Base-by-base conservation (phyloP, 2,113 vertebrate species). In the Anhinga rufa region DNA sequence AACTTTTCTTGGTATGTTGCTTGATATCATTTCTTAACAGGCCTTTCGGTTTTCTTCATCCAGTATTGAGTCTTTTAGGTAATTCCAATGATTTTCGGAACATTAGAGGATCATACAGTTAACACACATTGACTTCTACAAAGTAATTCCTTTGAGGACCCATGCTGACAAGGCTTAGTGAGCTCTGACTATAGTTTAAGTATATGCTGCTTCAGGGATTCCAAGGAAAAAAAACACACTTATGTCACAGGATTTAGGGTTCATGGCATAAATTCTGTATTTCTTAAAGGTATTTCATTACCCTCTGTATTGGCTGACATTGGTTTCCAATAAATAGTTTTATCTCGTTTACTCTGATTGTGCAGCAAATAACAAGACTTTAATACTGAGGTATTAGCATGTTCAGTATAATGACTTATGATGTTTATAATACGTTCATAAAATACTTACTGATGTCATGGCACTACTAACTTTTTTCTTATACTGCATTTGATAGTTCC, bases 311-410 rank as follows among this genome's bases (percentile, higher is more conserved):
- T 95, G 86, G 54, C 66, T 94, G 61, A 64, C 74, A 70, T 3
- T 78, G 61, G 19, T 61, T 92, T 87, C 88, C 49, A 92, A 62
- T 80, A 97, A 96, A 95, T 77, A 91, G 57, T 94, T 90, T 95
- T 96, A 66, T 74, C 69, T 77, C 84, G 40, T 94, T 96, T 82
- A 31, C 31, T 89, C 54, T 66, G 72, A 86, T 64, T 65, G 68
- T 91, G 54, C 81, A 88, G 34, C 65, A 80, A 96, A 76, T 82
- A 97, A 97, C 60, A 88, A 97, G 55, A 83, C 55, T 49, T 79
- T 91, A 97, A 93, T 93, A 90, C 55, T 94, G 93, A 97, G 85
- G 65, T 76, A 96, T 97, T 95, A 96, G 24, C 58, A 84, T 87
- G 48, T 75, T 97, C 86, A 92, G n/a, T n/a, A 70, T 96, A 96